A percentile compares a stretch with the other conserved stretches of the same genome.
These are phyloP conservation scores for Episyrphus balteatus DNA, from an alignment of 1,140 invertebrate species.

Conservation along the genomic window DNA sequence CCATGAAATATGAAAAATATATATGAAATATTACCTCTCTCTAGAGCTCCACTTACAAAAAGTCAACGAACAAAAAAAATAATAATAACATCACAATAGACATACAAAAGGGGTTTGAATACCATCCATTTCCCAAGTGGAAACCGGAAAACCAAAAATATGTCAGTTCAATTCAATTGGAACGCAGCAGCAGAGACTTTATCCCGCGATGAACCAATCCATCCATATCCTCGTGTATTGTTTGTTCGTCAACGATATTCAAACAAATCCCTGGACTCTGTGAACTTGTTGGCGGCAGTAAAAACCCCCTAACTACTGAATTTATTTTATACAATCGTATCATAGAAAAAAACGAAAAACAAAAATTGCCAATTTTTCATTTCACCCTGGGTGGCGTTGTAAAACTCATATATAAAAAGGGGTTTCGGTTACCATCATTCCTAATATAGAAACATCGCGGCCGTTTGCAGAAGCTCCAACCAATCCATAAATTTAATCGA, in stretches of 20 bases:
- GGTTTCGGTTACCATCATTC: too few relatives aligned
- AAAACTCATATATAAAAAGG: not conserved
- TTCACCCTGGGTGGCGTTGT: not conserved
- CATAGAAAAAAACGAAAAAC: not conserved
- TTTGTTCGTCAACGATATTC: not conserved
- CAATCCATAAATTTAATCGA: constrained; percentile 6
- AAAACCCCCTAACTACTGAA: too few relatives aligned
- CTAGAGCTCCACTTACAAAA: too few relatives aligned
- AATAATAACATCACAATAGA: too few relatives aligned
- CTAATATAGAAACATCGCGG: too few relatives aligned
- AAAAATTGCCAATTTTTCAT: not conserved
- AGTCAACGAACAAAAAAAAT: too few relatives aligned
- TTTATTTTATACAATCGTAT: not conserved
- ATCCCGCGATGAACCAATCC: not conserved
- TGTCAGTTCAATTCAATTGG: not conserved
- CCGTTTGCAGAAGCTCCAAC: not conserved
- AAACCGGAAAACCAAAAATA: not conserved
- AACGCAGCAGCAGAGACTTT: not conserved
- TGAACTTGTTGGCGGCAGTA: not conserved
- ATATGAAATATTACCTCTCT: too few relatives aligned
- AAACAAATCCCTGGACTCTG: not conserved
- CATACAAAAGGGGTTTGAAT: not conserved
- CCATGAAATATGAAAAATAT: not conserved
- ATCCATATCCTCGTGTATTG: not conserved
- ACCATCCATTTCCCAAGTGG: not conserved